These are phyloP conservation scores for Thumatha senex DNA, from an alignment of 2,888 invertebrate genomes.

Conservation along the genomic window DNA sequence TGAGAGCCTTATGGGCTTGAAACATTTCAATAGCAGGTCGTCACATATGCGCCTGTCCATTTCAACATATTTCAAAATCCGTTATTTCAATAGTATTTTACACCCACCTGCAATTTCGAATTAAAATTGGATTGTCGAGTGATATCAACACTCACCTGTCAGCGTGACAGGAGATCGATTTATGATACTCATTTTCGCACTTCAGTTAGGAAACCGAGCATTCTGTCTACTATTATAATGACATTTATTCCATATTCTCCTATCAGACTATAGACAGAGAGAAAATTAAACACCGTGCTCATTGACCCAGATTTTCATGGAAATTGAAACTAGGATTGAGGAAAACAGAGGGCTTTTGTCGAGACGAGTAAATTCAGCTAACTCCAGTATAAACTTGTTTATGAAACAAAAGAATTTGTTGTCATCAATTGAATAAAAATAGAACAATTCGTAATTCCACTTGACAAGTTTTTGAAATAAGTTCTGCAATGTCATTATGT, in stretches of 20 bases:
- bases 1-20: too few species aligned
- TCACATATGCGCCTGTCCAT: too few species aligned
- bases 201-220: conserved; percentile 13
- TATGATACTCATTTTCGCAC: conserved; percentile 18
- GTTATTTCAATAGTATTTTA: too few species aligned
- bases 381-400: background rate
- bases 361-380: background rate
- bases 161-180: conserved; percentile 21
- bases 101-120: background rate
- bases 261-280: background rate
- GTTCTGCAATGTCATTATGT: too few species aligned
- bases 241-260: conserved; percentile 4
- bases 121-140: conserved; percentile 14
- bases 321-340: conserved; percentile 4
- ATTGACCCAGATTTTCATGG: conserved; percentile 8
- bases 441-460: too few species aligned
- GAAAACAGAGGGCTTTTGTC: background rate
- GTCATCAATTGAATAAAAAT: too few species aligned
- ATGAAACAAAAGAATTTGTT: too few species aligned
- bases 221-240: conserved; percentile 4
- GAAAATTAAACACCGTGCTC: background rate
- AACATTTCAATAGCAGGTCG: too few species aligned
- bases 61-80: too few species aligned
- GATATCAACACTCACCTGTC: conserved; percentile 12
- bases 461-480: too few species aligned